Conservation (phyloP, 2,888 invertebrate genomes). For the Archaeoteleia sp. region DNA sequence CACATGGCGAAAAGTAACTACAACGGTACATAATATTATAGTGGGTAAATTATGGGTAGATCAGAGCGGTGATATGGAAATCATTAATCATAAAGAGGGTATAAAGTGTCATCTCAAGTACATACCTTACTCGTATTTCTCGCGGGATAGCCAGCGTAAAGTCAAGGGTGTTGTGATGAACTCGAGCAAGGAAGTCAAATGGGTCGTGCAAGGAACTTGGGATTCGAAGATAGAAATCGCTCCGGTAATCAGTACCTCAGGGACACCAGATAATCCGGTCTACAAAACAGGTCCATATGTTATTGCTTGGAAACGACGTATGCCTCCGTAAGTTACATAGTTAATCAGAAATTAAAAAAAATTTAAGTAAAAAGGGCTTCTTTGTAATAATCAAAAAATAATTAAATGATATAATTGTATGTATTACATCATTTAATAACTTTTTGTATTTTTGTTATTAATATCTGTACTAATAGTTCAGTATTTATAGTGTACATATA, state of each 20-base stretch:
- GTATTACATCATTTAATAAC: too few species aligned
- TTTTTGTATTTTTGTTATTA: too few species aligned
- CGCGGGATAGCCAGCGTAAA: constrained; percentile 94
- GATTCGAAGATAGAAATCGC: constrained; percentile 96
- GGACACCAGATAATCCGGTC: constrained; percentile 85
- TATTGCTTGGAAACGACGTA: constrained; percentile 89
- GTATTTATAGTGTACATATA: too few species aligned
- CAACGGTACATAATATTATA: constrained; percentile 99
- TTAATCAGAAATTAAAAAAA: too few species aligned
- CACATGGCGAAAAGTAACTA: constrained; percentile 98
- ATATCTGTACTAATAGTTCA: too few species aligned
- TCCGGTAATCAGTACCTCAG: constrained; percentile 85
- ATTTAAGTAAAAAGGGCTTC: too few species aligned
- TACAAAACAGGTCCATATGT: constrained; percentile 93
- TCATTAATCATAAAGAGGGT: constrained; percentile 90
- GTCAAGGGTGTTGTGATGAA: constrained; percentile 89
- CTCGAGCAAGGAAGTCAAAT: constrained; percentile 82
- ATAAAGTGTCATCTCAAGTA: constrained; percentile 98
- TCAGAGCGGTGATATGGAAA: constrained; percentile 99
- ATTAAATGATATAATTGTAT: too few species aligned
- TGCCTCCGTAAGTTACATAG: constrained; percentile 80
- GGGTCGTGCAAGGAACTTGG: constrained; percentile 92
- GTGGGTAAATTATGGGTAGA: constrained; percentile 99
- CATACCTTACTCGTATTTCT: constrained; percentile 98
- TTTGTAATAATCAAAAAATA: too few species aligned